Evolutionary conservation across 1,140 invertebrate genomes (phyloP).

Genomic region (Listronotus bonariensis): DNA sequence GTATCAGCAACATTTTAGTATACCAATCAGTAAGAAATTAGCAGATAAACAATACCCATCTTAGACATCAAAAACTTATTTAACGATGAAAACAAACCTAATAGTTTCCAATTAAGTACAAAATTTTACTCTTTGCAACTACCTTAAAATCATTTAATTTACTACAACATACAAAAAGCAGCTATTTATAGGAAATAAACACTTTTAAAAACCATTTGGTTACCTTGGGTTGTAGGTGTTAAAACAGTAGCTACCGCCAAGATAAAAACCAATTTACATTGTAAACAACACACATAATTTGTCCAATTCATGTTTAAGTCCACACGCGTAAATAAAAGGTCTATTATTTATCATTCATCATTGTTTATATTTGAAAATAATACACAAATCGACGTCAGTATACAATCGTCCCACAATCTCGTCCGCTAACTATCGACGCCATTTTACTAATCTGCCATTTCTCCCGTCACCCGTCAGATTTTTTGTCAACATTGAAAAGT

Average conservation of each 20-base stretch:
- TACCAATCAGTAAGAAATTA: too few relatives aligned
- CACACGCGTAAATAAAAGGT: conserved; percentile 21
- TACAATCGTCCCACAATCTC: conserved; percentile 2
- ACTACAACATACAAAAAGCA: conserved; percentile 15
- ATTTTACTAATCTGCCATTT: conserved; percentile 30
- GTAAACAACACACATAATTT: conserved; percentile 41
- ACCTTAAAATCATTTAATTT: conserved; percentile 6
- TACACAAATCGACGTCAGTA: conserved; percentile 2
- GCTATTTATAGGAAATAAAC: conserved; percentile 27
- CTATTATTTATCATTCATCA: conserved; percentile 27
- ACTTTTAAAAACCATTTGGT: conserved; percentile 46
- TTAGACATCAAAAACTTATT: background rate
- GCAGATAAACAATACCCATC: too few relatives aligned
- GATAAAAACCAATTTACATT: conserved; percentile 40
- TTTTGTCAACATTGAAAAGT: conserved; percentile 18
- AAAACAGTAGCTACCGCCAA: conserved; percentile 44
- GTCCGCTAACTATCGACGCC: conserved; percentile 19
- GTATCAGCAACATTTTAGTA: too few relatives aligned
- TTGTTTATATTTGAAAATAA: conserved; percentile 14
- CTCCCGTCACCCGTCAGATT: conserved; percentile 26
- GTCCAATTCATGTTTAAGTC: conserved; percentile 42
- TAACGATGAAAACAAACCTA: background rate
- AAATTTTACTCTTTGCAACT: background rate
- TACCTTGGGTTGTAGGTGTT: conserved; percentile 44
- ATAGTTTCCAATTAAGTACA: background rate